Conservation (phyloP, 2,113 vertebrate species). For the Coracopsis vasa region DNA sequence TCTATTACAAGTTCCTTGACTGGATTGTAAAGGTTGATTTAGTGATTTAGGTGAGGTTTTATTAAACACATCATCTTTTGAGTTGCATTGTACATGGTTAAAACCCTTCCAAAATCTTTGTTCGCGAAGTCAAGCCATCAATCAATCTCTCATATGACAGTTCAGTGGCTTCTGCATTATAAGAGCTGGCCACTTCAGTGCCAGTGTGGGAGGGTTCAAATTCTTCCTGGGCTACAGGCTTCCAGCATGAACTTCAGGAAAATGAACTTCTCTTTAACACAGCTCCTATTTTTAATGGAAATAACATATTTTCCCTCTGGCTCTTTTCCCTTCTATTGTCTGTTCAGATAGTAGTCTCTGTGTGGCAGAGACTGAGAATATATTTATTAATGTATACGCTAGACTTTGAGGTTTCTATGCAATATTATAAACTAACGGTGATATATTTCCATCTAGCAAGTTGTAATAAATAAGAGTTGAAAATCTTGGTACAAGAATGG, state of each 20-base stretch:
- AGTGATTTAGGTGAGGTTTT: neutral
- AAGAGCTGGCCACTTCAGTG: neutral
- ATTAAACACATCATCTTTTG: neutral
- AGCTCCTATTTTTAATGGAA: neutral
- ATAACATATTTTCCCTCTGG: neutral
- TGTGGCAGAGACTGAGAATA: neutral
- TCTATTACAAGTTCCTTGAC: neutral
- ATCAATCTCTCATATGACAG: fast-evolving
- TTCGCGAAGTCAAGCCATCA: too few relatives aligned
- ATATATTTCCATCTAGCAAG: neutral
- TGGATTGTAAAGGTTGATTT: neutral
- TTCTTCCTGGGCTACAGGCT: neutral
- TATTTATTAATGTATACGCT: neutral
- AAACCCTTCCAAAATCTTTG: too few relatives aligned
- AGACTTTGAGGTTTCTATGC: neutral
- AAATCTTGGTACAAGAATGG: neutral
- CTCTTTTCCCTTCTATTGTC: neutral
- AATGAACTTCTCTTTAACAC: neutral
- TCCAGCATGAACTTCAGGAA: neutral
- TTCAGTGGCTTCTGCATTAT: neutral
- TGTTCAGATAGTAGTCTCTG: neutral
- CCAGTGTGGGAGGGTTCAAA: neutral
- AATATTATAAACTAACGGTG: neutral
- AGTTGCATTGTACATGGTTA: too few relatives aligned
- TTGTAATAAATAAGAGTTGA: neutral